Conservation (phyloP, 2,797 vertebrate species). For the Galaxias olidus region DNA sequence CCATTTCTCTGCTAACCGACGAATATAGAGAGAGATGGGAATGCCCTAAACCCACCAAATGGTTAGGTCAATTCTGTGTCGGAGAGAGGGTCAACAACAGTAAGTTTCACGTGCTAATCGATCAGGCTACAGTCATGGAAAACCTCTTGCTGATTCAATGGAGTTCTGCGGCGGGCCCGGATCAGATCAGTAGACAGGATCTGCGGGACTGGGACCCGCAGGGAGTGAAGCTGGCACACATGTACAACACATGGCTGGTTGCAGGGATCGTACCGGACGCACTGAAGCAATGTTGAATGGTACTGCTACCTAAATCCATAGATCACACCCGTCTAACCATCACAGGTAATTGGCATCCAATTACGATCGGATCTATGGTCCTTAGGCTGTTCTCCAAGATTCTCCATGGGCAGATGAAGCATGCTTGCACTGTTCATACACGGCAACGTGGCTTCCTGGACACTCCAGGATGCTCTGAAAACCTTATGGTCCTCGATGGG, state of each 20-base stretch:
- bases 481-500: not conserved
- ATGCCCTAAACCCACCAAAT: no score
- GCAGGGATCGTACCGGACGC: not conserved
- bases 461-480: constrained; percentile 20
- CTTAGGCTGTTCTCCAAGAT: constrained; percentile 17
- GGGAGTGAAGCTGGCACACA: not conserved
- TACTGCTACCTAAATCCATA: not conserved
- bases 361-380: constrained; percentile 4
- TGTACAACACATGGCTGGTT: constrained; percentile 14
- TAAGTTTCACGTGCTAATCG: no score
- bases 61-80: no score
- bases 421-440: not conserved
- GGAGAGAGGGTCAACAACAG: no score
- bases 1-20: no score
- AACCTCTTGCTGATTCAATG: not conserved
- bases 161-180: not conserved
- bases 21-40: no score
- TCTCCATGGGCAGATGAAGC: not conserved
- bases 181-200: not conserved
- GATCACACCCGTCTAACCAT: not conserved
- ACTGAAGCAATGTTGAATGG: not conserved
- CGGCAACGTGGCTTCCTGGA: constrained; percentile 14
- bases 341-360: not conserved
- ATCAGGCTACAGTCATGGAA: no score
- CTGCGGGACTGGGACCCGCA: not conserved